Base-by-base conservation (phyloP, 2,797 vertebrate species). In the Gallinago solitaria region DNA sequence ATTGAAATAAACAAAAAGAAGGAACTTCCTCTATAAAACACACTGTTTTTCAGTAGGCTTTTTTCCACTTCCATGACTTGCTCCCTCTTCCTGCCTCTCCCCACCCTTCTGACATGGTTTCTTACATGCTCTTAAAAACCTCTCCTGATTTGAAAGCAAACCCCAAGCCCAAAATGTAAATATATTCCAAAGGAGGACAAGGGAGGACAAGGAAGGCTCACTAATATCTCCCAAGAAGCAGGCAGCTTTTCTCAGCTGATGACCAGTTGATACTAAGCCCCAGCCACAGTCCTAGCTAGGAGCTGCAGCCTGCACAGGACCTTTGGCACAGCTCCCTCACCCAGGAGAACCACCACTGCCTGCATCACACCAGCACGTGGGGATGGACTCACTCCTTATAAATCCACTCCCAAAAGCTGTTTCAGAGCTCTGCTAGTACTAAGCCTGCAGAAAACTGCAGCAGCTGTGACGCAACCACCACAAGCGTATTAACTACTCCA, bases 401-500 rank as follows among this genome's bases (percentile, higher is more conserved):
- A 87, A 83, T 37, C 27, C 9, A 14, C 33, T 54, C 16, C n/a
- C 56, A 37, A 77, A 77, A 70, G 9, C 10, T 30, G 12, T 54
- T 86, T 65, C 51, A 76, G 33, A 65, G 63, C 28, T 57, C 39
- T 70, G 68, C 37, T 57, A 16, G 33, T 9, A 23, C 74, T 59
- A 61, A 87, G 35, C 56, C 41, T 45, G 12, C 3, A 1, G 48
- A 87, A 77, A 68, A 16, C 28, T 54, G 19, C 1, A 2, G 75
- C 47, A 90, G 75, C 18, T 11, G 2, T 11, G n/a, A 67, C 12
- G 20, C 32, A 85, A 16, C 13, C 37, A 17, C 19, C 16, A 39
- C 4, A 2, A 1, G 1, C 1, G 0, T 16, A 33, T n/a, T 27
- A 70, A 64, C 11, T 50, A 11, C 28, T 61, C 41, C 12, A 12